A percentile compares a stretch with the other conserved stretches of the same genome.
These are phyloP conservation scores for Simalia tracyae DNA, from an alignment of 2,797 vertebrate species.

Conservation along the genomic window DNA sequence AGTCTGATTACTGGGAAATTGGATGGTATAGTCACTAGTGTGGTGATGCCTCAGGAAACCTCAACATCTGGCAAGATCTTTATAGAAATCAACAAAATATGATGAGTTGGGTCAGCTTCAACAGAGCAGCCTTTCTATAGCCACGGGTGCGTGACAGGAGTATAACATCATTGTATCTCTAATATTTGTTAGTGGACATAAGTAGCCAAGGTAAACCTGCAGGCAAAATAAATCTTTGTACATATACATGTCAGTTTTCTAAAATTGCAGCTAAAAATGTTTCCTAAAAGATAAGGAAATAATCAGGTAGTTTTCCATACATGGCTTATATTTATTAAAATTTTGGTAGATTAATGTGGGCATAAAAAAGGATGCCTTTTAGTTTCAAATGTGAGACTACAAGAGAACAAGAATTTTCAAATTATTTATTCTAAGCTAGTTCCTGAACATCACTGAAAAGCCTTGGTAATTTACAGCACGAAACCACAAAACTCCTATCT, in stretches of 20 bases:
- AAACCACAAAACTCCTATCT: not conserved
- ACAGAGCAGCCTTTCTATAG: not conserved
- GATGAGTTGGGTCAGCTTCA: not conserved
- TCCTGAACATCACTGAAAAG: not conserved
- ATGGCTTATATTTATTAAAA: not conserved
- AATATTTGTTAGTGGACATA: not conserved
- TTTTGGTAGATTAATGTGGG: too few relatives aligned
- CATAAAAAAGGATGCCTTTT: not conserved
- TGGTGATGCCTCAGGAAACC: constrained; percentile 1
- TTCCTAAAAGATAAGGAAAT: not conserved
- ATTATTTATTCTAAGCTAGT: not conserved
- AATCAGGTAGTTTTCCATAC: not conserved
- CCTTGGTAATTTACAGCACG: not conserved
- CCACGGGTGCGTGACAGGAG: not conserved
- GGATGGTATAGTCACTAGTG: not conserved
- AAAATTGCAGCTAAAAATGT: not conserved
- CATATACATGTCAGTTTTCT: not conserved
- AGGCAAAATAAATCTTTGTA: not conserved
- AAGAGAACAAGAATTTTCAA: not conserved
- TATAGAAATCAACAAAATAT: not conserved
- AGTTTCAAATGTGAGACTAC: not conserved
- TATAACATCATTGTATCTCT: not conserved
- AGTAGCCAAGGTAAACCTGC: not conserved
- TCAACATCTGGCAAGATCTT: constrained; percentile 9
- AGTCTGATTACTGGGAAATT: not conserved